phyloP scores from a whole-genome alignment of 2,888 invertebrate genomes.

The Eulithis testata region DNA sequence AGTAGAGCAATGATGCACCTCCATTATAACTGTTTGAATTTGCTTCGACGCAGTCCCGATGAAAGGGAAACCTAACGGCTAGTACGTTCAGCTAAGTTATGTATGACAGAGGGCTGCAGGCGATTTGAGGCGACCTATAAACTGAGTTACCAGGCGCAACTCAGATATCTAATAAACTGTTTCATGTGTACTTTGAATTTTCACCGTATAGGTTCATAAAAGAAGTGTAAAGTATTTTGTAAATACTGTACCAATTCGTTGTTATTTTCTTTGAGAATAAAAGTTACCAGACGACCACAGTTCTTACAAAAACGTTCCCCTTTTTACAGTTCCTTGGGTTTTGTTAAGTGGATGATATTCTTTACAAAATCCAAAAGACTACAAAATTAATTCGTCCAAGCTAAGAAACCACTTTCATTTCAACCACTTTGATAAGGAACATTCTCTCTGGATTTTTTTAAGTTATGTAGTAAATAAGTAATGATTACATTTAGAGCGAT shows the following conservation, averaged over 20 bases:
- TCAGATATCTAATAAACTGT: no score
- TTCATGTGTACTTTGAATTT: no score
- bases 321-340: no score
- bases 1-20: constrained; percentile 1
- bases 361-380: no score
- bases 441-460: neutral
- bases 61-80: constrained; percentile 10
- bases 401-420: neutral
- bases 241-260: no score
- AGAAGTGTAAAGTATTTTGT: no score
- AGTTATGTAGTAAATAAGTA: neutral
- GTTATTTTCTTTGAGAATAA: no score
- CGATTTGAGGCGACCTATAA: neutral
- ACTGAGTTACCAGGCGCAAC: neutral
- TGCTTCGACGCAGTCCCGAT: neutral
- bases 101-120: neutral
- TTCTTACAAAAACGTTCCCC: neutral
- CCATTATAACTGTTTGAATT: constrained; percentile 20
- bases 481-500: neutral
- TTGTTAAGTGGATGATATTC: no score
- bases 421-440: no score
- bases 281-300: neutral
- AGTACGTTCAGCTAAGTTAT: neutral
- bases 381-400: no score
- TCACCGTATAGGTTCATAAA: no score